Evolutionary conservation across 1,140 invertebrate species (phyloP), one percentile per base, ranked within the genome.

Genomic region (Drosophila parabipectinata): DNA sequence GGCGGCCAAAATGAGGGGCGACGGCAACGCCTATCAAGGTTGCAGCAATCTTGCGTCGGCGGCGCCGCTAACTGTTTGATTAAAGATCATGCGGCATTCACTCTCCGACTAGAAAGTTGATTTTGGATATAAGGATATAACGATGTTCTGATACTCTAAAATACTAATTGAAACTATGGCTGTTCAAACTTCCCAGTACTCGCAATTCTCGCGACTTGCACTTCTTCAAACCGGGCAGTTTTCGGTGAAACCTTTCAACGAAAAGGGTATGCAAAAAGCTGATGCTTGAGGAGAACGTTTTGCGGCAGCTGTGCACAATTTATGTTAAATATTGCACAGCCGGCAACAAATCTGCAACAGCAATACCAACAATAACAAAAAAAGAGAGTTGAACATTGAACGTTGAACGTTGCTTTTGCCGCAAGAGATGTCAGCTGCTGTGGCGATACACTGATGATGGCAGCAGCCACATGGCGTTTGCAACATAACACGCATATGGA

Each of bases 51-150:
- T 47, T 77, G 82, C 77, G 81, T 84, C 68, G 81, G 81, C 77
- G 82, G 81, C 77, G 64, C 74, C 82, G 45, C 74, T 68, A 88
- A 82, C 74, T 82, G 83, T 88, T 88, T 82, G 78, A 82, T 76
- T 85, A 77, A 74, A 74, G 73, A 77, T 39, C 37, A 48, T 10
- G 41, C 44, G 55, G 48, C 53, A 59, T 57, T 59, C 61, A 75
- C 61, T 75, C 51, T 45, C 24, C 30, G 12, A 39, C 50, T 50
- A 34, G 39, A 74, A 73, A 64, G 47, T 64, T 30, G 15, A 52
- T 21, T 45, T 24, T 0, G 18, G 8, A 0, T 1, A 0, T 1
- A 14, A 37, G 10, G 10, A 37, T 10, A 37, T 12, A 10, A 12
- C 34, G 34, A 37, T 37, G 12, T 37, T 37, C 34, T n/a, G 4